phyloP scores from a whole-genome alignment of 1,140 invertebrate species.

The Pseudachorutes palmiensis region DNA sequence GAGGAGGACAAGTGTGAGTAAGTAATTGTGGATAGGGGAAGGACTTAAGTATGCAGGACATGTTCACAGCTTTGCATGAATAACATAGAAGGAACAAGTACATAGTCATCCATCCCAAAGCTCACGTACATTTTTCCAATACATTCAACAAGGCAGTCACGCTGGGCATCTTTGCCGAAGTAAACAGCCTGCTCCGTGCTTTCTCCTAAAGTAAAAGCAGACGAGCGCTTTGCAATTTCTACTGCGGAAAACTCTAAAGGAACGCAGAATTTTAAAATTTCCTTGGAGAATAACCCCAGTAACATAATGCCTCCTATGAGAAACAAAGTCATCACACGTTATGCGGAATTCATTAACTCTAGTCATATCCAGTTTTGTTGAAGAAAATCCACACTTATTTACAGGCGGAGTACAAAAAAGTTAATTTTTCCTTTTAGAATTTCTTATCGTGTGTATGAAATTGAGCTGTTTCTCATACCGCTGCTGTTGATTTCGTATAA shows the following conservation, averaged over 20 bases:
- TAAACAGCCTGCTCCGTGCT: background rate
- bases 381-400: too few relatives aligned
- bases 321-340: conserved; percentile 4
- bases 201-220: background rate
- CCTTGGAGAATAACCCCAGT: conserved; percentile 21
- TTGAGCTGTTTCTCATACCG: too few relatives aligned
- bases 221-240: background rate
- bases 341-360: too few relatives aligned
- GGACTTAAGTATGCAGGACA: background rate
- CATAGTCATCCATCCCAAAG: background rate
- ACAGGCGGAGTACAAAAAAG: too few relatives aligned
- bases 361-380: too few relatives aligned
- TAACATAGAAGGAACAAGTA: background rate
- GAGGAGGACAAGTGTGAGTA: background rate
- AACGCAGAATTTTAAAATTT: conserved; percentile 18
- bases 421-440: too few relatives aligned
- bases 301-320: conserved; percentile 19
- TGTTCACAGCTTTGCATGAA: background rate
- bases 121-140: conserved; percentile 1
- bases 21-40: background rate
- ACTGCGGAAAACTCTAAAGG: background rate
- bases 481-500: too few relatives aligned
- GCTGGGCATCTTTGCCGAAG: background rate
- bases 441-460: too few relatives aligned
- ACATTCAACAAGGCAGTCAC: conserved; percentile 4